Base-by-base conservation (phyloP, 2,888 invertebrate species). In the Troides oblongomaculatus region DNA sequence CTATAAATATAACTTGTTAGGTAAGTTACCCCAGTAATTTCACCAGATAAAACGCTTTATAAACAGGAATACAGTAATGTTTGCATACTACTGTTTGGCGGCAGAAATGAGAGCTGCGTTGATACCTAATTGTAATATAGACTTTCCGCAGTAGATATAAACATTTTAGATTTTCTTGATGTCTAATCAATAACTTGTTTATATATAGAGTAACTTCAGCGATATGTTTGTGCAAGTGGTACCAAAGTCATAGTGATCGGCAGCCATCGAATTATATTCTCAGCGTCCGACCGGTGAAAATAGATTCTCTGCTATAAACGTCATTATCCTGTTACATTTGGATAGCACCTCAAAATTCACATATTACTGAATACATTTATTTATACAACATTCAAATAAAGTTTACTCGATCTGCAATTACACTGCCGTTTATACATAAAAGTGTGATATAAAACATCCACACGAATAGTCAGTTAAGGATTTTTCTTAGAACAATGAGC, bases 381-480 rank as follows among this genome's bases (percentile, higher is more conserved):
- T 74, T 80, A 81, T 84, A 77, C 80, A 83, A 84, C 82, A 83
- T 86, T 84, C 81, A 83, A 82, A 80, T 80, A 78, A 80, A 78
- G 78, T 79, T 77, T 79, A 77, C 77, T 75, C 21, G 17, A 50
- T 62, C 43, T 17, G n/a, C 72, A 79, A 78, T 79, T 56, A 14
- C 18, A 62, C 64, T 57, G 12, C 21, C 1, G 39, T 39, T 39
- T 58, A 14, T 23, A 43, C 39, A 8, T 43, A 21, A n/a, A 39
- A 21, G 14, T 10, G 4, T n/a, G 23, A 30, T 60, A 21, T 21
- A 61, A 46, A 14, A 46, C 50, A 17, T 50, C 21, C 23, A 58
- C 18, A 30, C 6, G 12, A 14, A 17, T 62, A 43, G 8, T n/a
- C 25, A 6, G 58, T 23, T 60, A 36, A 59, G 7, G 17, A 50